Evolutionary conservation across 1,140 invertebrate species (phyloP).

Genomic region (Phymorhynchus buccinoides): DNA sequence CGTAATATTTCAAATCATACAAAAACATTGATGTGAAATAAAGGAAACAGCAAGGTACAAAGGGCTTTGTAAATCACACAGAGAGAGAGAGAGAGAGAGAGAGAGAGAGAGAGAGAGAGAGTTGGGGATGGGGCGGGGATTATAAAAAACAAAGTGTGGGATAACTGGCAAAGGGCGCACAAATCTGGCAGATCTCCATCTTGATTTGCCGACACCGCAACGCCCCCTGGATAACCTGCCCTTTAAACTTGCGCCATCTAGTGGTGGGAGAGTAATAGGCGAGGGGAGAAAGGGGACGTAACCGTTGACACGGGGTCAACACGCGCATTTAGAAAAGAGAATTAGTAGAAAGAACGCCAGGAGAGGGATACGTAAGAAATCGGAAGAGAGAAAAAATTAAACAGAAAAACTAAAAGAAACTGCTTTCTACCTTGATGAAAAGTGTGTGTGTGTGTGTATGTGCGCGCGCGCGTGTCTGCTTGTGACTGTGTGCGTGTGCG

Average conservation of each 20-base stretch:
- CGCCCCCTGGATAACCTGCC: neutral
- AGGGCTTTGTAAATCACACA: no score
- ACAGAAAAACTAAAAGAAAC: no score
- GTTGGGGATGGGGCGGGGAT: no score
- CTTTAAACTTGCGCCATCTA: neutral
- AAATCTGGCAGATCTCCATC: neutral
- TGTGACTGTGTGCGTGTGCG: no score
- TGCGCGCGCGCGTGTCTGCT: no score
- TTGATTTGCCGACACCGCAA: neutral
- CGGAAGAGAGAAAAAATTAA: neutral
- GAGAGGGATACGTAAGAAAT: neutral
- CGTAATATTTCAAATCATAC: no score
- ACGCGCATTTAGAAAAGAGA: neutral
- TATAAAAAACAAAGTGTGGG: neutral
- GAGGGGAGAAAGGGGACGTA: neutral
- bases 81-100: no score
- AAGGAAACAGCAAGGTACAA: no score
- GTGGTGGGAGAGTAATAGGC: neutral
- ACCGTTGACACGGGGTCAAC: neutral
- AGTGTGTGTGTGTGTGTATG: no score
- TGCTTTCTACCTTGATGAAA: no score
- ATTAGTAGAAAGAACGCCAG: neutral
- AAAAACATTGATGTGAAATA: no score
- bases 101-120: no score
- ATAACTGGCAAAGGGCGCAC: neutral